phyloP scores from a whole-genome alignment of 1,140 invertebrate genomes.

The Drosophila pruinosa region DNA sequence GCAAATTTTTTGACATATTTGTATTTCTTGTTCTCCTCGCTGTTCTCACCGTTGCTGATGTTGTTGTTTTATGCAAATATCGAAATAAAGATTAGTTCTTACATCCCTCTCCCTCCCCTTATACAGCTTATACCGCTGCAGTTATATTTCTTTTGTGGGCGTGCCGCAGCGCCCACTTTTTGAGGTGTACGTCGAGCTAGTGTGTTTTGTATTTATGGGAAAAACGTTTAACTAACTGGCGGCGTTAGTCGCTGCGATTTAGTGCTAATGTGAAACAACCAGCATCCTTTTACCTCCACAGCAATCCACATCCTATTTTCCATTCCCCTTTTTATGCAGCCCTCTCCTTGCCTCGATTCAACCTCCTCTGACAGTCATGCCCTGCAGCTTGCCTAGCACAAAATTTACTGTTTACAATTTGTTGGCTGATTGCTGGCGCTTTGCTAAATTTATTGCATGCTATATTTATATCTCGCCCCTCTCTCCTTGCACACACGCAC shows the following conservation, averaged over 20 bases:
- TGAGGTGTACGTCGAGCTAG: conserved; percentile 12
- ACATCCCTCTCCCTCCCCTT: background rate
- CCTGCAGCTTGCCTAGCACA: conserved; percentile 35
- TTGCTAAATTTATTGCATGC: conserved; percentile 72
- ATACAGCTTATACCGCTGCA: conserved; percentile 1
- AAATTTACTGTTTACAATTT: conserved; percentile 80
- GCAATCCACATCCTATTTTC: background rate
- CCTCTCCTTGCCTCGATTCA: no score
- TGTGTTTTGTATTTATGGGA: conserved; percentile 60
- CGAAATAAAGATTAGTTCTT: conserved; percentile 74
- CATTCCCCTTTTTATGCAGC: background rate
- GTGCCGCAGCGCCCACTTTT: conserved; percentile 10
- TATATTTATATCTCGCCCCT: conserved; percentile 51
- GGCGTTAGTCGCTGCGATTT: conserved; percentile 73
- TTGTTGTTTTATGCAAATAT: conserved; percentile 68
- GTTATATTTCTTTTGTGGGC: conserved; percentile 55
- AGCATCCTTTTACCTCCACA: conserved; percentile 11
- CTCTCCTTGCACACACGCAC: background rate
- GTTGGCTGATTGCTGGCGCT: conserved; percentile 78
- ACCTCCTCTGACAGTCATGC: background rate
- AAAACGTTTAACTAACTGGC: conserved; percentile 78
- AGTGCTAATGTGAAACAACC: conserved; percentile 67
- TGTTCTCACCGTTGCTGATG: conserved; percentile 1
- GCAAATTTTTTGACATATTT: conserved; percentile 73
- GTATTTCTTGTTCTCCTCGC: conserved; percentile 11